These are phyloP conservation scores for Oncorhynchus keta DNA, from an alignment of 2,113 vertebrate species.

Conservation along the genomic window DNA sequence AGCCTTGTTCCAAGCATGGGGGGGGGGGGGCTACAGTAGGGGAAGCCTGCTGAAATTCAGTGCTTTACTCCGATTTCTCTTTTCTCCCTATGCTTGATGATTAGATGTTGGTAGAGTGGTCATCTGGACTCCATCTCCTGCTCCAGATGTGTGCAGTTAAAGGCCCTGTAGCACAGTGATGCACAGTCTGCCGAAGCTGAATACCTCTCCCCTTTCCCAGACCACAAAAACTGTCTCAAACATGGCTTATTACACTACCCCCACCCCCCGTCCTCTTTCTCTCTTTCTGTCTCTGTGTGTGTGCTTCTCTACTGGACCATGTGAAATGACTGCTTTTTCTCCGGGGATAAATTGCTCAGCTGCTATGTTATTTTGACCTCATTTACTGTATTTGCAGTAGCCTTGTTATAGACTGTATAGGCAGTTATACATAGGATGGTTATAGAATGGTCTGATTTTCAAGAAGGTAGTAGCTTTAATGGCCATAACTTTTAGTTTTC, in stretches of 20 bases:
- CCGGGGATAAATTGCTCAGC: conserved; percentile 3
- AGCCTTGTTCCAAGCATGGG: conserved; percentile 11
- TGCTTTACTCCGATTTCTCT: conserved; percentile 40
- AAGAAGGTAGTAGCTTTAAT: background rate
- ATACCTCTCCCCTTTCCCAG: conserved; percentile 37
- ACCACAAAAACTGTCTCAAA: conserved; percentile 26
- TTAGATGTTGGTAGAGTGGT: conserved; percentile 41
- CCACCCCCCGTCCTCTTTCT: background rate
- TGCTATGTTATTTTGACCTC: background rate
- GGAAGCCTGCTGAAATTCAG: conserved; percentile 39
- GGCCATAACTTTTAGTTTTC: background rate
- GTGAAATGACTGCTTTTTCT: conserved; percentile 12
- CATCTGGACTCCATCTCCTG: conserved; percentile 47
- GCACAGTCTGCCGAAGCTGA: conserved; percentile 63
- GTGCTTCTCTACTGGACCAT: background rate
- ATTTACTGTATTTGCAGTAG: background rate
- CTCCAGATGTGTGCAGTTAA: conserved; percentile 68
- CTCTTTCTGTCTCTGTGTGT: background rate
- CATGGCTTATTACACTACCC: background rate
- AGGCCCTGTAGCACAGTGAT: conserved; percentile 67
- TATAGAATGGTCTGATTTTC: background rate
- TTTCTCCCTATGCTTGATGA: conserved; percentile 30
- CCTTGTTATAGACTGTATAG: background rate
- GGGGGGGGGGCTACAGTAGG: conserved; percentile 11
- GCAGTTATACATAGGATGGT: background rate